Conservation (phyloP, 1,140 invertebrate genomes). For the Xylocopa sonorina region DNA sequence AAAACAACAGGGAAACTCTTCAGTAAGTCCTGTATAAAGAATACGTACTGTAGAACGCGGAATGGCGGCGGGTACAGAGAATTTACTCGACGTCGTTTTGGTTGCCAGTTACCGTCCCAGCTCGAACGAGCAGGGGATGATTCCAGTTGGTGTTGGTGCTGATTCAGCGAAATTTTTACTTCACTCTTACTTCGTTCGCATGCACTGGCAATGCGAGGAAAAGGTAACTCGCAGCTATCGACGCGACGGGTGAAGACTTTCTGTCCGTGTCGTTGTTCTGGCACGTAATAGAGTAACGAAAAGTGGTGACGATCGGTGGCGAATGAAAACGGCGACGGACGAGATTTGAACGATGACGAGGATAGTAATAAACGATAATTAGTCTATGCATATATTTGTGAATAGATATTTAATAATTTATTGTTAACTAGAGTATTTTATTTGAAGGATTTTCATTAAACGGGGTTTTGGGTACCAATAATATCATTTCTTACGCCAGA, state of each 20-base stretch:
- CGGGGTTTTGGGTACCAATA: slow-evolving; percentile 72
- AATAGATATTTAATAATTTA: slow-evolving; percentile 82
- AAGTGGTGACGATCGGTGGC: slow-evolving; percentile 10
- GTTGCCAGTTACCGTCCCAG: too few species aligned
- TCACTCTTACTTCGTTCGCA: too few species aligned
- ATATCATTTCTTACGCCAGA: slow-evolving; percentile 68
- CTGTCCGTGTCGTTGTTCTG: too few species aligned
- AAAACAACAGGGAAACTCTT: slow-evolving; percentile 3
- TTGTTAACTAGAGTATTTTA: slow-evolving; percentile 78
- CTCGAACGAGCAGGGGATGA: too few species aligned
- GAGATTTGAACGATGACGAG: slow-evolving; percentile 48
- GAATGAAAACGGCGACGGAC: slow-evolving; percentile 35
- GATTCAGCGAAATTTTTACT: too few species aligned
- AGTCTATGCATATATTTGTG: slow-evolving; percentile 78
- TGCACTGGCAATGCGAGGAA: too few species aligned
- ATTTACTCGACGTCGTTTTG: too few species aligned
- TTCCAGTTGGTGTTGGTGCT: too few species aligned
- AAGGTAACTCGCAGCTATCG: too few species aligned
- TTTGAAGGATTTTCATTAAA: slow-evolving; percentile 70
- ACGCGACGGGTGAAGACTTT: too few species aligned
- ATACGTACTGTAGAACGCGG: too few species aligned
- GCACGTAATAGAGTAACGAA: slow-evolving; percentile 37
- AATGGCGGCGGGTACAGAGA: too few species aligned
- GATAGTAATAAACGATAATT: slow-evolving; percentile 65
- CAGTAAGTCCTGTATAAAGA: slow-evolving; percentile 11